Evolutionary conservation across 2,888 invertebrate species (phyloP).

Genomic region (Drosophila anceps): DNA sequence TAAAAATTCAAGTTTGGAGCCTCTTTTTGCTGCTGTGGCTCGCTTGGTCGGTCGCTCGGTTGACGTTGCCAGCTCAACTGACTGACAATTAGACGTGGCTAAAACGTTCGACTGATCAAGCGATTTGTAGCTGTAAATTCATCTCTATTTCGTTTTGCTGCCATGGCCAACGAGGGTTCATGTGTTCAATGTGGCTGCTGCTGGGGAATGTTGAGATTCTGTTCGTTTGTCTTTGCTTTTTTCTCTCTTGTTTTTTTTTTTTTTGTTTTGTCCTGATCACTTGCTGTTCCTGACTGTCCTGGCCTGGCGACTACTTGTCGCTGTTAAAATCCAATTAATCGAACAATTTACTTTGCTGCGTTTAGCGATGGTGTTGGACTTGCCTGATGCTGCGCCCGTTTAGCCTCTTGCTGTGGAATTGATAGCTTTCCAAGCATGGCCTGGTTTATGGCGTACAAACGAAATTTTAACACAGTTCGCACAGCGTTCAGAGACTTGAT

Average conservation of each 20-base stretch:
- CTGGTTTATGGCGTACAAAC: constrained; percentile 15
- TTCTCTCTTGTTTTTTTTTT: not conserved
- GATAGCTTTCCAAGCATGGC: constrained; percentile 40
- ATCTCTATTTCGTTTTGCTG: constrained; percentile 72
- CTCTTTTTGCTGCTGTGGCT: constrained; percentile 58
- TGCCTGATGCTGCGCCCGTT: constrained; percentile 27
- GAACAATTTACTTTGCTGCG: constrained; percentile 80
- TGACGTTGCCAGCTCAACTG: constrained; percentile 65
- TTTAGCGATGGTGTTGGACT: constrained; percentile 75
- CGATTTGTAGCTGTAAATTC: constrained; percentile 85
- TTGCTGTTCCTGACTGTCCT: constrained; percentile 34
- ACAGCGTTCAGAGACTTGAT: not conserved
- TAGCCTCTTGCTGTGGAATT: constrained; percentile 30
- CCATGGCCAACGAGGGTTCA: constrained; percentile 60
- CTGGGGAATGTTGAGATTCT: constrained; percentile 66
- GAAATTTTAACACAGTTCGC: not conserved
- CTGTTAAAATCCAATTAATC: constrained; percentile 82
- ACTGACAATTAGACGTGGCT: constrained; percentile 81
- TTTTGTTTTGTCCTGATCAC: constrained; percentile 30
- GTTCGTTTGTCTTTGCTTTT: constrained; percentile 30
- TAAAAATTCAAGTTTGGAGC: constrained; percentile 83
- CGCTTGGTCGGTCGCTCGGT: constrained; percentile 9
- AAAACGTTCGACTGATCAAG: constrained; percentile 82
- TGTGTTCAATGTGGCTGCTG: constrained; percentile 58
- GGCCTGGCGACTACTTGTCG: constrained; percentile 77